Evolutionary conservation across 2,888 invertebrate species (phyloP).

Genomic region (Steromphala cineraria): DNA sequence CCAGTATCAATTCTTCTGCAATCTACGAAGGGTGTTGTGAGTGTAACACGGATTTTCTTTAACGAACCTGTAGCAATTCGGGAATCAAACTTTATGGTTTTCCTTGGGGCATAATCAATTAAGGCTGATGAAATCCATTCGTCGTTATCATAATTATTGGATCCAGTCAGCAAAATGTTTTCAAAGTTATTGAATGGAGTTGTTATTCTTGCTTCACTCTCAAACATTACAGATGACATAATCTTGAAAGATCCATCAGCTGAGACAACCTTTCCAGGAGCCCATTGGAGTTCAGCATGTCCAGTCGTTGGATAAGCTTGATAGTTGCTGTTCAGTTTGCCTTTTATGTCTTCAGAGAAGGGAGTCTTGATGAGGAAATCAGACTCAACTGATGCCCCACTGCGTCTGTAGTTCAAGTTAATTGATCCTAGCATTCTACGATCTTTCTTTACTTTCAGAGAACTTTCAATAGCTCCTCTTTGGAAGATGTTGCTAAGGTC

Average conservation of each 20-base stretch:
- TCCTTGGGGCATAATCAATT: conserved; percentile 32
- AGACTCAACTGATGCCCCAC: conserved; percentile 31
- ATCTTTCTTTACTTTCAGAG: conserved; percentile 31
- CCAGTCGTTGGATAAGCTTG: conserved; percentile 41
- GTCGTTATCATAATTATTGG: conserved; percentile 32
- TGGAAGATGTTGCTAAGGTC: conserved; percentile 47
- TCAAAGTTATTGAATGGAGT: conserved; percentile 32
- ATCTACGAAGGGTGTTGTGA: conserved; percentile 31
- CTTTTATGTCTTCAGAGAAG: conserved; percentile 34
- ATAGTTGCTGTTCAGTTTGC: conserved; percentile 39
- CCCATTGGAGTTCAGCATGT: conserved; percentile 37
- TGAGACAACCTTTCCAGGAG: conserved; percentile 33
- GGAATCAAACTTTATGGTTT: conserved; percentile 21
- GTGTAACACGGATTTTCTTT: conserved; percentile 23
- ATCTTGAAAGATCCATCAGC: conserved; percentile 43
- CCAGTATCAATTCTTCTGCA: conserved; percentile 30
- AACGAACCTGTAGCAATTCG: background rate
- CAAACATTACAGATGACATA: conserved; percentile 25
- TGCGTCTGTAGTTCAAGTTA: conserved; percentile 38
- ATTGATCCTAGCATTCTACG: conserved; percentile 33
- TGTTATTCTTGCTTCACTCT: conserved; percentile 34
- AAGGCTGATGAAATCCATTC: conserved; percentile 27
- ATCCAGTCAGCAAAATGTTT: conserved; percentile 27
- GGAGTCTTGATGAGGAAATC: conserved; percentile 41
- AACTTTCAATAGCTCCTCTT: conserved; percentile 40